Evolutionary conservation across 2,797 vertebrate species (phyloP).

Genomic region (Enteromius anoplus): DNA sequence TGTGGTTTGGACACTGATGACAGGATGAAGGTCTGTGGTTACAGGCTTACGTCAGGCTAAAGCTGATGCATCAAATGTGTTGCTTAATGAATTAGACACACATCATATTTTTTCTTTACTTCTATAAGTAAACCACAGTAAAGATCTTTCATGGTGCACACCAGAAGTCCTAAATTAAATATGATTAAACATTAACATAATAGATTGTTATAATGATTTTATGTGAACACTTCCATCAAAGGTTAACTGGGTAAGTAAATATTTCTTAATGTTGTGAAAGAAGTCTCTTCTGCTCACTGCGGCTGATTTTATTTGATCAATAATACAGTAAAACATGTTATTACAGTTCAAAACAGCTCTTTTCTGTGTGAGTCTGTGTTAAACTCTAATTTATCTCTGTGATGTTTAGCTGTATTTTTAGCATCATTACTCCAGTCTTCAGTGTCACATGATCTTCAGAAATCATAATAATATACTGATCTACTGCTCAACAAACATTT

Average conservation of each 20-base stretch:
- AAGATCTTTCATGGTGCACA: not conserved
- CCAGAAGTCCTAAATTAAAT: not conserved
- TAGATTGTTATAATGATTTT: not conserved
- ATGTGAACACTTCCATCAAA: not conserved
- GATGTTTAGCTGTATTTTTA: not conserved
- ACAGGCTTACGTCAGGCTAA: too few relatives aligned
- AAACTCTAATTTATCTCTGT: not conserved
- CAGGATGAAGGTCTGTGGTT: too few relatives aligned
- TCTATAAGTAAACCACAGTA: not conserved
- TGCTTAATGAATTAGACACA: too few relatives aligned
- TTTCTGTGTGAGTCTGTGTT: not conserved
- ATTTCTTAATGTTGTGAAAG: not conserved
- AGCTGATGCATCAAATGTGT: too few relatives aligned
- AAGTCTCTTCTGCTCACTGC: not conserved
- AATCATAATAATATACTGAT: not conserved
- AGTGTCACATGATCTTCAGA: not conserved
- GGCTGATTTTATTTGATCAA: not conserved
- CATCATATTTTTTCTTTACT: too few relatives aligned
- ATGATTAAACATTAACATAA: not conserved
- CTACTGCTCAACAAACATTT: not conserved
- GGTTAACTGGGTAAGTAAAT: not conserved
- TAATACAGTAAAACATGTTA: not conserved
- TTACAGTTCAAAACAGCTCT: fast-evolving
- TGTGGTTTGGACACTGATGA: too few relatives aligned
- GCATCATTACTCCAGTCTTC: constrained; percentile 1